Evolutionary conservation across 2,888 invertebrate species (phyloP).

Genomic region (Nymphalis c-album): DNA sequence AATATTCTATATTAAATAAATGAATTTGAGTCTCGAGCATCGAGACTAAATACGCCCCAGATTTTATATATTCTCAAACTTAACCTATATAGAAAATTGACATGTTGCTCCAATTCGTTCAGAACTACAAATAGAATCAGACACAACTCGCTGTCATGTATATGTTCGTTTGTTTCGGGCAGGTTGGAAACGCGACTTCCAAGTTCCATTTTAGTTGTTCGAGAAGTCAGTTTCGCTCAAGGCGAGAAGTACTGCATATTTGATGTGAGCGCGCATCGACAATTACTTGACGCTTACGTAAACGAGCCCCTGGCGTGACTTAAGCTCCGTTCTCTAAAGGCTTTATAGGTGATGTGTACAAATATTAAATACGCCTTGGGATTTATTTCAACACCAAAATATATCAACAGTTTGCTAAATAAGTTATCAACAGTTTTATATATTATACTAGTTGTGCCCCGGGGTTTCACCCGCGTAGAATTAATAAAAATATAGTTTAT

Average conservation of each 20-base stretch:
- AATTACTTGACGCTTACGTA: constrained; percentile 61
- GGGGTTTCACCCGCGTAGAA: too few species aligned
- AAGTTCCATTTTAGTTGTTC: constrained; percentile 52
- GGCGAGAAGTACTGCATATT: constrained; percentile 67
- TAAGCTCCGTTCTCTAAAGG: constrained; percentile 39
- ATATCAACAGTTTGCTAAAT: not conserved
- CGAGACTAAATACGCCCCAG: not conserved
- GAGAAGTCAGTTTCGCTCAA: constrained; percentile 41
- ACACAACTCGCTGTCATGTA: constrained; percentile 28
- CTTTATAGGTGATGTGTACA: constrained; percentile 18
- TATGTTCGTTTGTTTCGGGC: constrained; percentile 46
- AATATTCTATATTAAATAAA: not conserved
- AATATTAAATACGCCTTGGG: constrained; percentile 4
- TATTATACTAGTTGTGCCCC: too few species aligned
- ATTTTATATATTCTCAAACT: constrained; percentile 11
- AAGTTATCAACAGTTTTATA: not conserved
- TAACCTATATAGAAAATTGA: constrained; percentile 10
- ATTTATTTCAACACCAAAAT: not conserved
- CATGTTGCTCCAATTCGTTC: constrained; percentile 19
- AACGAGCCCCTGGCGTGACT: constrained; percentile 56
- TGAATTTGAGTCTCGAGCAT: not conserved
- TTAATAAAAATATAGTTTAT: too few species aligned
- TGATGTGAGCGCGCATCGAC: constrained; percentile 67
- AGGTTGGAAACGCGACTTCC: constrained; percentile 45
- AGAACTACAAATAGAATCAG: constrained; percentile 28